phyloP scores from a whole-genome alignment of 2,888 invertebrate species.

The Harmothoe impar region DNA sequence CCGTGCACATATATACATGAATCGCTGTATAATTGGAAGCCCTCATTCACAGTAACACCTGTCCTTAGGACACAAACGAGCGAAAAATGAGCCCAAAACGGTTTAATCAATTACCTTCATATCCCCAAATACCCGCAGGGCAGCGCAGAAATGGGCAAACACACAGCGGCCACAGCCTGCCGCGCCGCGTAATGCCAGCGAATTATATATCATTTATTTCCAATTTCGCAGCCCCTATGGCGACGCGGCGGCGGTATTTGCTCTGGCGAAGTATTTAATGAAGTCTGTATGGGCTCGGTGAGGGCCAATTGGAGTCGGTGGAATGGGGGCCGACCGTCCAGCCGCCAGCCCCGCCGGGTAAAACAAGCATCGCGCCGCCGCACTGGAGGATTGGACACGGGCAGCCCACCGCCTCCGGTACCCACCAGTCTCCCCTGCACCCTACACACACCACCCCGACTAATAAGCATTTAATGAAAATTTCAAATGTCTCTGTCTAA shows the following conservation, averaged over 20 bases:
- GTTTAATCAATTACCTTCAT: slow-evolving; percentile 62
- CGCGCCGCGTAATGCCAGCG: slow-evolving; percentile 39
- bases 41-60: slow-evolving; percentile 35
- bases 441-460: neutral
- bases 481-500: slow-evolving; percentile 58
- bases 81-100: slow-evolving; percentile 59
- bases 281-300: slow-evolving; percentile 57
- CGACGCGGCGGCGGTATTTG: slow-evolving; percentile 47
- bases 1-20: neutral
- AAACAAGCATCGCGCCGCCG: slow-evolving; percentile 46
- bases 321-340: neutral
- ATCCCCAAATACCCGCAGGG: slow-evolving; percentile 49
- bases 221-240: slow-evolving; percentile 55
- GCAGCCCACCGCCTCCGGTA: neutral
- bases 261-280: slow-evolving; percentile 60
- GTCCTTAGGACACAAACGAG: slow-evolving; percentile 41
- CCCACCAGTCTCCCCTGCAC: neutral
- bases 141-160: slow-evolving; percentile 42
- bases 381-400: slow-evolving; percentile 52
- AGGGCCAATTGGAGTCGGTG: slow-evolving; percentile 27
- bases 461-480: slow-evolving; percentile 58
- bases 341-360: slow-evolving; percentile 10
- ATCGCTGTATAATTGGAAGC: neutral
- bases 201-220: slow-evolving; percentile 62
- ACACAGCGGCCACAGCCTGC: neutral